These are phyloP conservation scores for Batillaria attramentaria DNA, from an alignment of 1,140 invertebrate species.

Conservation along the genomic window DNA sequence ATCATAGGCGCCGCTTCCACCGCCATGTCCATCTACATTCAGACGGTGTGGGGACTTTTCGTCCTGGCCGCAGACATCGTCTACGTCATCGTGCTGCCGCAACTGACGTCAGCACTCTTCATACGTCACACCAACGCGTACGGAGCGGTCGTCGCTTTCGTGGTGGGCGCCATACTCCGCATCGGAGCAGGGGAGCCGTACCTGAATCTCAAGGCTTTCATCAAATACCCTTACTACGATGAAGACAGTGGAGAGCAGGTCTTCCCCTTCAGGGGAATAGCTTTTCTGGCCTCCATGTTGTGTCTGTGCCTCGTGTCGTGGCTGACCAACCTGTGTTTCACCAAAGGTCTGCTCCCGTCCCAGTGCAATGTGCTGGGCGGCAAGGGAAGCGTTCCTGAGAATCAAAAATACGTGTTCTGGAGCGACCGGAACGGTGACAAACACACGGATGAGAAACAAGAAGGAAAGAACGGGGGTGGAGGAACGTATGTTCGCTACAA, in stretches of 20 bases:
- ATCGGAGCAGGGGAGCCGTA: constrained; percentile 59
- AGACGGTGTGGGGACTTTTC: constrained; percentile 63
- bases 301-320: constrained; percentile 32
- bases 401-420: too few relatives aligned
- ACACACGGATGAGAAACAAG: too few relatives aligned
- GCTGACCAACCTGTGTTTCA: background rate
- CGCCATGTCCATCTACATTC: constrained; percentile 55
- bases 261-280: constrained; percentile 65
- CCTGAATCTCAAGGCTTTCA: constrained; percentile 56
- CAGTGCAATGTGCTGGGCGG: too few relatives aligned
- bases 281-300: constrained; percentile 55
- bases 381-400: too few relatives aligned
- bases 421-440: too few relatives aligned
- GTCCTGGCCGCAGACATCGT: constrained; percentile 66
- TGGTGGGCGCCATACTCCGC: constrained; percentile 48
- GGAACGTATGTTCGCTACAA: too few relatives aligned
- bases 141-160: constrained; percentile 55
- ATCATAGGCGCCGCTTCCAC: constrained; percentile 54
- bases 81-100: constrained; percentile 64
- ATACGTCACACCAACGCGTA: constrained; percentile 54
- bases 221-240: constrained; percentile 61
- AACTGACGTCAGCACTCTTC: constrained; percentile 61
- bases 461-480: too few relatives aligned
- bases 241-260: constrained; percentile 45
- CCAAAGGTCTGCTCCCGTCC: background rate